Evolutionary conservation across 2,797 vertebrate genomes (phyloP).

Genomic region (Sebastes vulpes): DNA sequence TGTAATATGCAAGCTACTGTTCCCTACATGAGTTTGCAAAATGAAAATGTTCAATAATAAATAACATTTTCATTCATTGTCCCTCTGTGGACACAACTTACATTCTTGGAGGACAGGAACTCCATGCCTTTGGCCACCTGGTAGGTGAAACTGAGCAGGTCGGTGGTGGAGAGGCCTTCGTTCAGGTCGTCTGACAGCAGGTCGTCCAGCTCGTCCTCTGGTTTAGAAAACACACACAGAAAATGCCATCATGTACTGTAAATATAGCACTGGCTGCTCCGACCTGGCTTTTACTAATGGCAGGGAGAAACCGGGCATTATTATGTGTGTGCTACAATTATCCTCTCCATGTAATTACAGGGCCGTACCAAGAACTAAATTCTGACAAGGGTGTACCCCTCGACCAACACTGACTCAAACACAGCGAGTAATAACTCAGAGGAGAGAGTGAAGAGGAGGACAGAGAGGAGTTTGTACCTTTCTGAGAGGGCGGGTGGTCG

Average conservation of each 20-base stretch:
- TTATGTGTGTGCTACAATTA: conserved; percentile 82
- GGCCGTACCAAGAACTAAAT: conserved; percentile 69
- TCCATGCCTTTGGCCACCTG: conserved; percentile 99
- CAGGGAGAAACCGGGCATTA: conserved; percentile 79
- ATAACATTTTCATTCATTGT: neutral
- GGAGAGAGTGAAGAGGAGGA: conserved; percentile 20
- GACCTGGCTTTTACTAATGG: conserved; percentile 78
- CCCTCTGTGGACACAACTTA: conserved; percentile 76
- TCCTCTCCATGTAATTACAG: conserved; percentile 81
- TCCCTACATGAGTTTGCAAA: too few species aligned
- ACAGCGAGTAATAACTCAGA: conserved; percentile 41
- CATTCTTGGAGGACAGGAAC: conserved; percentile 98
- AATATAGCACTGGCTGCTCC: conserved; percentile 75
- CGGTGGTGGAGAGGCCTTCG: conserved; percentile 92
- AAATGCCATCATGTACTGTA: conserved; percentile 48
- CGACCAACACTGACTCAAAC: conserved; percentile 69
- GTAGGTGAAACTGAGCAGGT: conserved; percentile 97
- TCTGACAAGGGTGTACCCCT: conserved; percentile 81
- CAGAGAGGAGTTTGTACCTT: conserved; percentile 65
- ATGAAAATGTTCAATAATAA: too few species aligned
- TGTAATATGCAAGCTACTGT: too few species aligned
- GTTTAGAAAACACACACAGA: conserved; percentile 8
- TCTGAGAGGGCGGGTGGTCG: conserved; percentile 94
- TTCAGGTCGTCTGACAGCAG: conserved; percentile 92
- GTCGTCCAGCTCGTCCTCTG: conserved; percentile 91